phyloP scores from a whole-genome alignment of 2,113 vertebrate species.

The Numida meleagris region DNA sequence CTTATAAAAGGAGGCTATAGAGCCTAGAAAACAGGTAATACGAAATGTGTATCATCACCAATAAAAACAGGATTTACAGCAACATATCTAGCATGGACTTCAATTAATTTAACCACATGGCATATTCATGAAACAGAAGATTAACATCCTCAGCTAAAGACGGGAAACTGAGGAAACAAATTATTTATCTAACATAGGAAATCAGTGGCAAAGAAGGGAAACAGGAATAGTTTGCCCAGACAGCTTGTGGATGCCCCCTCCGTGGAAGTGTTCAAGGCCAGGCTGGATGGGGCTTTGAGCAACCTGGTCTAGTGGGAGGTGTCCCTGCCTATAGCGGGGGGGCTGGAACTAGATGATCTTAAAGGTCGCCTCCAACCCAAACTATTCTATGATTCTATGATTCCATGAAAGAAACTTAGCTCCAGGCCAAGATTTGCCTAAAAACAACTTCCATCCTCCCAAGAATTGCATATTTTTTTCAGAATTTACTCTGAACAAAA shows the following conservation, averaged over 20 bases:
- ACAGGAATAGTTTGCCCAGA: too few species aligned
- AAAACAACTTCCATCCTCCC: not conserved
- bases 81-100: not conserved
- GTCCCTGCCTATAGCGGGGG: too few species aligned
- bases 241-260: too few species aligned
- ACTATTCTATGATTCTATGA: too few species aligned
- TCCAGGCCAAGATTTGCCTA: not conserved
- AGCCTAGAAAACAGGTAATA: not conserved
- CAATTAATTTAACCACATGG: not conserved
- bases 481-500: not conserved
- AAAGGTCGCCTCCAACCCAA: too few species aligned
- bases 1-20: not conserved
- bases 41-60: not conserved
- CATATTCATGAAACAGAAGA: not conserved
- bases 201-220: not conserved
- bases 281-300: too few species aligned
- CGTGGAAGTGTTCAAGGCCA: too few species aligned
- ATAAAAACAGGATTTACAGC: not conserved
- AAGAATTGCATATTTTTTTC: not conserved
- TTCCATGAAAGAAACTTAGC: not conserved
- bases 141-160: not conserved
- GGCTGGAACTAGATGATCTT: too few species aligned
- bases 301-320: too few species aligned
- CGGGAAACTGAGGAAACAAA: not conserved
- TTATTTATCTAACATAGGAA: not conserved